Evolutionary conservation across 1,140 invertebrate species (phyloP).

Genomic region (silkworm (Bombyx mori)): DNA sequence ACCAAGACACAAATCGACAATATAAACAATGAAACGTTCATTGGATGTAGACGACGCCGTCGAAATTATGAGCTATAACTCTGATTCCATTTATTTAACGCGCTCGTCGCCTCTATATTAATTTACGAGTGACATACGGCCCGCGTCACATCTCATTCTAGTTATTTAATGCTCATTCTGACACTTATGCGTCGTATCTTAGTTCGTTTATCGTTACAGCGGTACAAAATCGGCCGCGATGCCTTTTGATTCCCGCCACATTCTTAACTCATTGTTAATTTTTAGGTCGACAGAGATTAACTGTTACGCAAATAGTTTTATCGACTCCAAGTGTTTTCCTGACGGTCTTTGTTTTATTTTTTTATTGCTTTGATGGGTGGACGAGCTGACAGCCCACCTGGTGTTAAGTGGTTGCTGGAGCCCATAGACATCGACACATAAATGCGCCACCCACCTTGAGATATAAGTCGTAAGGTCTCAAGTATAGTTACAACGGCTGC

Average conservation of each 20-base stretch:
- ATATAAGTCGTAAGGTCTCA: too few relatives aligned
- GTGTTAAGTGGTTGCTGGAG: too few relatives aligned
- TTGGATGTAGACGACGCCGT: constrained; percentile 24
- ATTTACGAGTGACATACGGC: constrained; percentile 59
- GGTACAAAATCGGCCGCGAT: constrained; percentile 32
- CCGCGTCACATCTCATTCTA: constrained; percentile 39
- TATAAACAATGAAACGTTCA: background rate
- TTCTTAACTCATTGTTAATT: constrained; percentile 23
- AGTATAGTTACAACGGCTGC: too few relatives aligned
- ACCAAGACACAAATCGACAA: too few relatives aligned
- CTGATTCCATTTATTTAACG: constrained; percentile 61
- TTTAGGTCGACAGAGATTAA: constrained; percentile 22
- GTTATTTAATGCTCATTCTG: constrained; percentile 60
- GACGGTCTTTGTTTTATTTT: background rate
- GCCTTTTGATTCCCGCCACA: constrained; percentile 27
- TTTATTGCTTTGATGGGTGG: background rate
- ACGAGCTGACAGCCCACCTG: too few relatives aligned
- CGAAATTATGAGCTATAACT: constrained; percentile 59
- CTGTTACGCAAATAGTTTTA: constrained; percentile 19
- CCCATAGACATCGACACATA: too few relatives aligned
- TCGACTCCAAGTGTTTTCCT: constrained; percentile 9
- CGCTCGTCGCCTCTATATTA: constrained; percentile 41
- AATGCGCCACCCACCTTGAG: too few relatives aligned
- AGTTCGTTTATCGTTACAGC: constrained; percentile 33
- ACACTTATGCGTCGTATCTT: constrained; percentile 47